A percentile compares a stretch with the other conserved stretches of the same genome.
Conservation (phyloP, 2,797 vertebrate species). For the Amazona finschi region DNA sequence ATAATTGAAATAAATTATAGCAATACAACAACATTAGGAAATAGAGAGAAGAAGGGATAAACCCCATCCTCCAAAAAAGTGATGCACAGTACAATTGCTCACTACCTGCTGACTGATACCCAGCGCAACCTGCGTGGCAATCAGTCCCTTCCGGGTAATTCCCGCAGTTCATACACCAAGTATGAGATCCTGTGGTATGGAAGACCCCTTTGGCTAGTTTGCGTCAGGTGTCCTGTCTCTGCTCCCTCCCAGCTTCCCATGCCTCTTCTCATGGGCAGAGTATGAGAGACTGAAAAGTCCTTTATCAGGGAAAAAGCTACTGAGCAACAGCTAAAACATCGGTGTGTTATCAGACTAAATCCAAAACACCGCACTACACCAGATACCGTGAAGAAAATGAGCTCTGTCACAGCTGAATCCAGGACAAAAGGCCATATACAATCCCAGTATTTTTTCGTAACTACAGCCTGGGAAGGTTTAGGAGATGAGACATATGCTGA, state of each 20-base stretch:
- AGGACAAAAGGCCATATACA: background rate
- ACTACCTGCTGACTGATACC: background rate
- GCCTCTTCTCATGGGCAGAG: background rate
- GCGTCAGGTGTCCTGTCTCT: background rate
- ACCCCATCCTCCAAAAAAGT: background rate
- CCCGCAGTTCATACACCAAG: background rate
- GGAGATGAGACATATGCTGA: fast-evolving
- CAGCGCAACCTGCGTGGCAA: background rate
- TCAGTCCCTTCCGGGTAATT: background rate
- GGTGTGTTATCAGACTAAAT: background rate
- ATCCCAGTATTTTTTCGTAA: background rate
- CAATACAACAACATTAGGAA: background rate
- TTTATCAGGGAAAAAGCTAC: background rate
- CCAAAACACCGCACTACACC: background rate
- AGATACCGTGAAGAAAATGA: background rate
- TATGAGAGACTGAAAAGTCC: background rate
- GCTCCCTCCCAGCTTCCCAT: background rate
- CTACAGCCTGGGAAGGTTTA: fast-evolving
- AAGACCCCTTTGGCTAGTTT: background rate
- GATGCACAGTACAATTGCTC: background rate
- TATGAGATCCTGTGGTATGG: background rate
- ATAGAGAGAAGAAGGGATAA: background rate
- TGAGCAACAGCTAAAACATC: background rate
- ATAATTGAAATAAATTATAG: background rate
- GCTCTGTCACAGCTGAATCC: background rate